phyloP scores from a whole-genome alignment of 2,888 invertebrate species.

The Epinotia demarniana region DNA sequence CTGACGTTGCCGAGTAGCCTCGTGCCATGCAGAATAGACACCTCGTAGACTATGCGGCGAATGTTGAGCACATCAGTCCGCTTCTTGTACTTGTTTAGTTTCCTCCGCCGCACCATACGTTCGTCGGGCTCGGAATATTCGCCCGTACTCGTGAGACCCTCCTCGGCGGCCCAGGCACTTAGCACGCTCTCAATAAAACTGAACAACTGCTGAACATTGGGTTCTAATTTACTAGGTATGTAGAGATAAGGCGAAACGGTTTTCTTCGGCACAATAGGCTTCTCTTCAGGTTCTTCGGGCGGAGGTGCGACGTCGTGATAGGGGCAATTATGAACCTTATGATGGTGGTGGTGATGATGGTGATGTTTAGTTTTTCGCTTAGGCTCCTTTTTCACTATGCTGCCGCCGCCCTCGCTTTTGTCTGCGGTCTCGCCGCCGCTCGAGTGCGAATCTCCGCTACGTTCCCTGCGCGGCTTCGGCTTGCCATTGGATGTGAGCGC shows the following conservation, averaged over 20 bases:
- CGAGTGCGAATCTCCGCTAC: constrained; percentile 79
- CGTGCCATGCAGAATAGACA: constrained; percentile 88
- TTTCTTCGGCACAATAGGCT: constrained; percentile 71
- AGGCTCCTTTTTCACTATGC: constrained; percentile 60
- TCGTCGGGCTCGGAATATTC: constrained; percentile 90
- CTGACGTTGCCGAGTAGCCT: constrained; percentile 88
- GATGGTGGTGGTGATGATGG: constrained; percentile 75
- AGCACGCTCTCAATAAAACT: constrained; percentile 92
- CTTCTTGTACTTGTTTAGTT: constrained; percentile 86
- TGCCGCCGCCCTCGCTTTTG: constrained; percentile 68
- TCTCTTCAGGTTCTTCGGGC: constrained; percentile 71
- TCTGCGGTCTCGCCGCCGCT: constrained; percentile 79
- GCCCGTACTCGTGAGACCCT: constrained; percentile 89
- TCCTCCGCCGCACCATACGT: constrained; percentile 85
- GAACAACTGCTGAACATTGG: constrained; percentile 92
- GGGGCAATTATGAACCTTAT: constrained; percentile 77
- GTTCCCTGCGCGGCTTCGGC: constrained; percentile 72
- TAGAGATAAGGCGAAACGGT: constrained; percentile 81
- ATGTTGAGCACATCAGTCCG: constrained; percentile 88
- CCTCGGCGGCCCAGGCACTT: constrained; percentile 91
- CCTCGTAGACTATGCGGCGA: constrained; percentile 88
- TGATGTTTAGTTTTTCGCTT: constrained; percentile 73
- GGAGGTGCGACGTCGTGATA: constrained; percentile 73
- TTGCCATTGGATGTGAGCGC: constrained; percentile 72
- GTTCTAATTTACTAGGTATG: constrained; percentile 86